Conservation (phyloP, 35 echinoderm and acorn worm genomes). For the Ophiothrix spiculata region DNA sequence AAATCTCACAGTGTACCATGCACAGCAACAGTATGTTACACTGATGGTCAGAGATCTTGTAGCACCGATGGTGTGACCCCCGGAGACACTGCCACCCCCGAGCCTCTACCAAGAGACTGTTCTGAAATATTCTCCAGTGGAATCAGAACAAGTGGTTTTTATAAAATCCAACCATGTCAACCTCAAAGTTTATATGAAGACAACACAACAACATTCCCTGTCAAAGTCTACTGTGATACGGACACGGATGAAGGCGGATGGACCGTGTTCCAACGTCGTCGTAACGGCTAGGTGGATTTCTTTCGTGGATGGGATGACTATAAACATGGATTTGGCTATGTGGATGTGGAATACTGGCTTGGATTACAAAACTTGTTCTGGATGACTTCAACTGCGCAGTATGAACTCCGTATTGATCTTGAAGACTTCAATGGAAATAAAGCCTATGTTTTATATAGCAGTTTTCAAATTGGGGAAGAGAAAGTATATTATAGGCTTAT, state of each 20-base stretch:
- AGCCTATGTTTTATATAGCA: constrained; percentile 47
- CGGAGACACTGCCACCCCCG: too few relatives aligned
- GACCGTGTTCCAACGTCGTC: constrained; percentile 37
- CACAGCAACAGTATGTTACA: too few relatives aligned
- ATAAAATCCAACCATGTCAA: neutral
- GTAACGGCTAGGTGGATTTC: constrained; percentile 43
- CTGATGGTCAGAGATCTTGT: too few relatives aligned
- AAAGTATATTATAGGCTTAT: neutral
- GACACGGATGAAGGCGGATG: constrained; percentile 27
- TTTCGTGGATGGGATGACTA: constrained; percentile 22
- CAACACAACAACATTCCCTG: too few relatives aligned
- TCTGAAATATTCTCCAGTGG: neutral
- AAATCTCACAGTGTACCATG: too few relatives aligned
- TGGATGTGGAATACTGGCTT: constrained; percentile 43
- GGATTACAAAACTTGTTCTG: constrained; percentile 13
- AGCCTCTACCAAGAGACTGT: too few relatives aligned
- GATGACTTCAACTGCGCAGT: constrained; percentile 30
- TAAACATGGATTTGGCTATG: constrained; percentile 31
- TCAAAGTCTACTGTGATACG: constrained; percentile 37
- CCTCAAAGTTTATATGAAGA: neutral
- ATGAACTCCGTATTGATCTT: constrained; percentile 59
- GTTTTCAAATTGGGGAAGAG: constrained; percentile 43
- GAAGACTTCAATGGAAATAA: constrained; percentile 52
- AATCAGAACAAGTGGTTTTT: constrained; percentile 9
- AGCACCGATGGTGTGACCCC: too few relatives aligned